phyloP scores from a whole-genome alignment of 2,113 vertebrate genomes.

The Thoracochromis brauschi region DNA sequence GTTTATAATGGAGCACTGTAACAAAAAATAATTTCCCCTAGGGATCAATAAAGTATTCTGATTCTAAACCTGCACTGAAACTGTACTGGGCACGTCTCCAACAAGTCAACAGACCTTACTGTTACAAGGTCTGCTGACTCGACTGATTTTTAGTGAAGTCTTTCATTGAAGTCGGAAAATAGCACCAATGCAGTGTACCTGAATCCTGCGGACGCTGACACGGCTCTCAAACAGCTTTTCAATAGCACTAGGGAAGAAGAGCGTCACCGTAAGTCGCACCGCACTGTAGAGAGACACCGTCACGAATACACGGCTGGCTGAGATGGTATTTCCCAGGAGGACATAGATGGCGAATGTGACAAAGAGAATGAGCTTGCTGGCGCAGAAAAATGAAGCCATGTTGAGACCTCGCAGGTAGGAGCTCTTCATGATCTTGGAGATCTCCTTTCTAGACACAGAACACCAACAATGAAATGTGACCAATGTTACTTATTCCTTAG shows the following conservation, averaged over 20 bases:
- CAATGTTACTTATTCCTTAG: background rate
- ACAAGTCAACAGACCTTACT: background rate
- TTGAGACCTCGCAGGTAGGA: constrained; percentile 92
- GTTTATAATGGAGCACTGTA: background rate
- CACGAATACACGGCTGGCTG: constrained; percentile 86
- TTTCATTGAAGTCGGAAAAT: background rate
- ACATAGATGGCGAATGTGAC: constrained; percentile 86
- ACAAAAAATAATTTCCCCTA: background rate
- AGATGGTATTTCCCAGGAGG: constrained; percentile 79
- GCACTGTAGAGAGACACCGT: constrained; percentile 81
- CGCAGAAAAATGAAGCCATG: constrained; percentile 88
- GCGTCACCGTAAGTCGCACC: constrained; percentile 85
- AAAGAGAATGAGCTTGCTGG: constrained; percentile 89
- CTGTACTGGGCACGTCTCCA: background rate
- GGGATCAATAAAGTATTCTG: background rate
- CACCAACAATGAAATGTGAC: background rate
- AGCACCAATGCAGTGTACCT: constrained; percentile 66
- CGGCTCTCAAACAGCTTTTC: constrained; percentile 81
- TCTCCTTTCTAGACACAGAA: constrained; percentile 78
- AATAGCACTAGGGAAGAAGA: constrained; percentile 89
- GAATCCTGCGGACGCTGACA: constrained; percentile 85
- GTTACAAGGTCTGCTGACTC: background rate
- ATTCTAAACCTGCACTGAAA: background rate
- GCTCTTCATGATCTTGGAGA: constrained; percentile 83
- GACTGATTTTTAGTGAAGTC: background rate